phyloP scores from a whole-genome alignment of 2,797 vertebrate genomes.

The Cryptoblepharus egeriae region DNA sequence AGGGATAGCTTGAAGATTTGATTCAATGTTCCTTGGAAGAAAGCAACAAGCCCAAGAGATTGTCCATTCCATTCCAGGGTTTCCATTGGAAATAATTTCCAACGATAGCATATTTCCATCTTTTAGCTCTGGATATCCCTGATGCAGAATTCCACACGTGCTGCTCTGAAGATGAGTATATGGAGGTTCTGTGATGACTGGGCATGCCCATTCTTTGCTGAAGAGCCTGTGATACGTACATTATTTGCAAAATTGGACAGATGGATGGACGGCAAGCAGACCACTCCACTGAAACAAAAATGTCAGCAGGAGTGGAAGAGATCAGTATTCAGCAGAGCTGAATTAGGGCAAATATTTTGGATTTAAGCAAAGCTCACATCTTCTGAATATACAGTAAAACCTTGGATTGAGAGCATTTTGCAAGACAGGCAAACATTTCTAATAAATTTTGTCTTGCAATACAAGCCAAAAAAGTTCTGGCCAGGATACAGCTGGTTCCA shows the following conservation, averaged over 20 bases:
- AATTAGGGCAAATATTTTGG: neutral
- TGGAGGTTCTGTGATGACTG: neutral
- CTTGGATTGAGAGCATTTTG: no score
- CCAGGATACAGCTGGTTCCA: no score
- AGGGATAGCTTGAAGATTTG: constrained; percentile 55
- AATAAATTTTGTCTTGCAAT: no score
- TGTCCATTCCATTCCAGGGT: constrained; percentile 42
- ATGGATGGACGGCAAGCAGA: neutral
- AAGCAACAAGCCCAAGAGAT: constrained; percentile 54
- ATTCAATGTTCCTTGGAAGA: constrained; percentile 42
- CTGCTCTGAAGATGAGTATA: neutral
- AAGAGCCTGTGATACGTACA: neutral
- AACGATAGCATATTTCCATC: neutral
- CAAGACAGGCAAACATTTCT: no score
- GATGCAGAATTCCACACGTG: neutral
- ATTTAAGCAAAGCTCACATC: neutral
- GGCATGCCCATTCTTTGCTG: neutral
- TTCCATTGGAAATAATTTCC: neutral
- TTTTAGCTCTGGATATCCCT: neutral
- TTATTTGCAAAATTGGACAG: neutral
- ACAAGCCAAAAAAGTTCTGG: no score
- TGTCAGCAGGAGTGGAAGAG: neutral
- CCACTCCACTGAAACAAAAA: neutral
- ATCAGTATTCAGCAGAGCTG: neutral
- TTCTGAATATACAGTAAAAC: no score